These are phyloP conservation scores for Drosophila teissieri DNA, from an alignment of 1,140 invertebrate species.

Conservation along the genomic window DNA sequence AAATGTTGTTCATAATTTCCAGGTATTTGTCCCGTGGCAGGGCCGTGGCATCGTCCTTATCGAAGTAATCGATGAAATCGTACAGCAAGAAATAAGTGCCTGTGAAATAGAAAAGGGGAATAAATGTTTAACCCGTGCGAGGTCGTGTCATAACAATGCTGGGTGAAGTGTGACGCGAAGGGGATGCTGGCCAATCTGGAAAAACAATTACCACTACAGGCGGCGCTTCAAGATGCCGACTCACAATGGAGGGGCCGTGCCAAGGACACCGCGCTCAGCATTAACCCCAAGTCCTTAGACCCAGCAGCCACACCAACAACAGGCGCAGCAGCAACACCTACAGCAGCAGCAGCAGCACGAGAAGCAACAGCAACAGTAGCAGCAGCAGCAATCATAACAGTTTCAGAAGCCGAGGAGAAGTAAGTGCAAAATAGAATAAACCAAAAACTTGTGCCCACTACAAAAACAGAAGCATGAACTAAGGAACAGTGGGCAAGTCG, in stretches of 20 bases:
- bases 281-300: constrained; percentile 60
- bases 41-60: constrained; percentile 92
- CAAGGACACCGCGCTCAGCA: constrained; percentile 72
- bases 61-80: constrained; percentile 95
- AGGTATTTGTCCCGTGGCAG: constrained; percentile 93
- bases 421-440: constrained; percentile 72
- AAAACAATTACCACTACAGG: constrained; percentile 77
- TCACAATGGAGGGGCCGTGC: constrained; percentile 71
- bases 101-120: constrained; percentile 85
- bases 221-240: constrained; percentile 50
- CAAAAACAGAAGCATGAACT: constrained; percentile 32
- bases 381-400: constrained; percentile 24
- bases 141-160: constrained; percentile 52
- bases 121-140: constrained; percentile 23
- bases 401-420: constrained; percentile 23
- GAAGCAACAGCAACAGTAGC: not conserved
- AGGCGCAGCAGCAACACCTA: not conserved
- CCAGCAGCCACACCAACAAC: constrained; percentile 33
- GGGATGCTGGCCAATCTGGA: constrained; percentile 42
- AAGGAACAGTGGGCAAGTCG: not conserved
- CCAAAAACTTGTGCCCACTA: constrained; percentile 42
- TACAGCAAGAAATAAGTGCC: constrained; percentile 96
- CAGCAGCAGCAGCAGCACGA: constrained; percentile 10
- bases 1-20: constrained; percentile 94
- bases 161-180: not conserved